Percentiles rank a stretch among this genome's conserved stretches.
Evolutionary conservation across 2,888 invertebrate genomes (phyloP).

Genomic region (Chorisops tibialis): DNA sequence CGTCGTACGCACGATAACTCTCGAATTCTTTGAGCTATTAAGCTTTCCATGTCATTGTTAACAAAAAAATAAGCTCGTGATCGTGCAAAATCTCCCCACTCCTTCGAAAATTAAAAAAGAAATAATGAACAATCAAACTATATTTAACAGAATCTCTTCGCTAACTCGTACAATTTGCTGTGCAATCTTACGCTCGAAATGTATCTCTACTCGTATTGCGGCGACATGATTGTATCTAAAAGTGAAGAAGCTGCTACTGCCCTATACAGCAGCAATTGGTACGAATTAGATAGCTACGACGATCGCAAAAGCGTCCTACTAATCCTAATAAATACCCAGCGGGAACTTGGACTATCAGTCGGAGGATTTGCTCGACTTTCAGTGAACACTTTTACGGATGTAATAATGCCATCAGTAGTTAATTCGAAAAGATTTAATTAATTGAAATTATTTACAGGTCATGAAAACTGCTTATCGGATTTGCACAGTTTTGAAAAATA

Average conservation of each 20-base stretch:
- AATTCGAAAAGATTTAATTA: too few relatives aligned
- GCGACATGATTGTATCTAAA: neutral
- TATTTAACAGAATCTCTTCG: constrained; percentile 15
- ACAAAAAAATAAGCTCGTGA: too few relatives aligned
- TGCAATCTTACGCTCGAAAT: neutral
- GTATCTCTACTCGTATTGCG: constrained; percentile 12
- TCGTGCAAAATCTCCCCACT: too few relatives aligned
- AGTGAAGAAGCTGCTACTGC: constrained; percentile 2
- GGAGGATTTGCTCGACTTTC: constrained; percentile 1
- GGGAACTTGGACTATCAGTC: constrained; percentile 1
- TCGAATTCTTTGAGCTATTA: too few relatives aligned
- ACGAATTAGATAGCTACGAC: neutral
- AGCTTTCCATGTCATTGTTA: too few relatives aligned
- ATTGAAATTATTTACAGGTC: neutral
- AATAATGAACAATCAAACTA: too few relatives aligned
- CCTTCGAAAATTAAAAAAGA: too few relatives aligned
- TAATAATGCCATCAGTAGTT: neutral
- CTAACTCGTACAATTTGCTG: constrained; percentile 12
- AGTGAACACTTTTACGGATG: constrained; percentile 9
- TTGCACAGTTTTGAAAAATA: constrained; percentile 8
- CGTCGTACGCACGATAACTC: too few relatives aligned
- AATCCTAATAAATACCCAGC: constrained; percentile 7
- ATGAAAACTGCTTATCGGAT: constrained; percentile 15
- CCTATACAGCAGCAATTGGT: constrained; percentile 8
- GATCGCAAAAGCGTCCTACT: neutral